Conservation (phyloP, 2,113 vertebrate genomes). For the Dromiciops gliroides region DNA sequence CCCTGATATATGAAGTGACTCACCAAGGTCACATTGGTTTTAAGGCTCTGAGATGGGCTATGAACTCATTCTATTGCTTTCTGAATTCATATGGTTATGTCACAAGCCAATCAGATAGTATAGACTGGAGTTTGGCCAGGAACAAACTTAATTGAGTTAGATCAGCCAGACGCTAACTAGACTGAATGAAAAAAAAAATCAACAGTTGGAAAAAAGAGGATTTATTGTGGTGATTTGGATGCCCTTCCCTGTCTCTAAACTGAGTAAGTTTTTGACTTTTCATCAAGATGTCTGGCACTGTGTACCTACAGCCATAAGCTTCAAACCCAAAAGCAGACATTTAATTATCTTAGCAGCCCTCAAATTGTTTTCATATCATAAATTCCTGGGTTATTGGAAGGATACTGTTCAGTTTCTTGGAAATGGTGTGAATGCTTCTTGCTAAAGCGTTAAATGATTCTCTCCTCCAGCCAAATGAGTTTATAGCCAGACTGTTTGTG, state of each 20-base stretch:
- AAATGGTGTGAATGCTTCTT: constrained; percentile 18
- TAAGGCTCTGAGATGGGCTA: not conserved
- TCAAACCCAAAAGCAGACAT: constrained; percentile 5
- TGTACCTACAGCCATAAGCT: not conserved
- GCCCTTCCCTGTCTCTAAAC: not conserved
- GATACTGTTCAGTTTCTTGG: constrained; percentile 45
- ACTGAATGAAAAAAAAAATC: not conserved
- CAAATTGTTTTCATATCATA: constrained; percentile 22
- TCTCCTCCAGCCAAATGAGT: constrained; percentile 37
- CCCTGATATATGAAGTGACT: not conserved
- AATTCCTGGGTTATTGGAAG: constrained; percentile 38
- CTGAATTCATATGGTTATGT: not conserved
- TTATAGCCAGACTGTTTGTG: constrained; percentile 48
- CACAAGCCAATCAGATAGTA: not conserved
- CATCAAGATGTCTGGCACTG: not conserved
- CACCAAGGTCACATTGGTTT: not conserved
- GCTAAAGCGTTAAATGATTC: constrained; percentile 31
- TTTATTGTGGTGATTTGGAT: not conserved
- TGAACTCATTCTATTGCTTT: not conserved
- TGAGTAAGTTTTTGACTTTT: not conserved
- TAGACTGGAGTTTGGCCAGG: not conserved
- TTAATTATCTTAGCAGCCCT: constrained; percentile 25
- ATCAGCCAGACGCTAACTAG: not conserved
- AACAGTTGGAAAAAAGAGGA: not conserved
- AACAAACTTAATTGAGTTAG: not conserved